Evolutionary conservation across 2,888 invertebrate genomes (phyloP), one percentile per base, ranked within the genome.

Genomic region (Euspilapteryx auroguttella): DNA sequence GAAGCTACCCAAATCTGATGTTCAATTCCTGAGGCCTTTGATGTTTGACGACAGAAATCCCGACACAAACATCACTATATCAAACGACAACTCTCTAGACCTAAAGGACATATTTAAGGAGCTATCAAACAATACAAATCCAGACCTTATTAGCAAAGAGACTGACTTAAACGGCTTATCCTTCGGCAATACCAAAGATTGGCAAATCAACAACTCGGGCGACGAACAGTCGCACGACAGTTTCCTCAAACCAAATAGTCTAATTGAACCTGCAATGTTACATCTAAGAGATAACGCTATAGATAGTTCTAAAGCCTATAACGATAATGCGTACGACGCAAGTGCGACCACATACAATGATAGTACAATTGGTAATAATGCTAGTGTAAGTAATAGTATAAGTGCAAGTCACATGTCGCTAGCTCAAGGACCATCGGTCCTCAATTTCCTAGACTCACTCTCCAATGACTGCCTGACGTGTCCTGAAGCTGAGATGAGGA

Each of bases 401-500:
- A 14, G 15, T 14, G 17, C 17, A 17, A 25, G 13, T 25, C 14
- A 25, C 15, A 41, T 34, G 58, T 59, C 39, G 20, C 25, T 6
- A 3, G 10, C 12, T 7, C 3, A 27, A 12, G 21, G 10, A 4
- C 10, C 9, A 10, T 12, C 21, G 10, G 9, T 15, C 2, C 53
- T 73, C 41, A 65, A 63, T 42, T 71, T 71, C 42, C 52, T 71
- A 43, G 71, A 71, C 25, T 49, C 61, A 5, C 44, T 71, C 39
- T 57, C 59, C 29, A 68, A 55, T 43, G 68, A 66, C 37, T 55
- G 51, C 37, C 41, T 69, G 24, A 48, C 54, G 25, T 68, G 62
- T 38, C 57, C 68, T 26, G 69, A 62, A 45, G 57, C 65, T 52
- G 65, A 65, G 38, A 59, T 61, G 47, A 64, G 63, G 48, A 62